Evolutionary conservation across 2,888 invertebrate species (phyloP).

Genomic region (Chaitophorus viminalis): DNA sequence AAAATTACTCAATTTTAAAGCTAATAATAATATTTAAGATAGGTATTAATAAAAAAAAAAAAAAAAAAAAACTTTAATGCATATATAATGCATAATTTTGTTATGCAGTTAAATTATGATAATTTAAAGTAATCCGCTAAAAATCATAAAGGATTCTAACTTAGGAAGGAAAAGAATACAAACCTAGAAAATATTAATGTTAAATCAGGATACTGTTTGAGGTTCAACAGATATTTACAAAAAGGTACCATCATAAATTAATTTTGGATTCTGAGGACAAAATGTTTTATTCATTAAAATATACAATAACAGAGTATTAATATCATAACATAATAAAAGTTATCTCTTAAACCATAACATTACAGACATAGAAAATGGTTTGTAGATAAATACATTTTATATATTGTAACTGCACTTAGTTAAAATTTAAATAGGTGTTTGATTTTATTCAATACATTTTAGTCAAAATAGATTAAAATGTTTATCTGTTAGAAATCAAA

Average conservation of each 20-base stretch:
- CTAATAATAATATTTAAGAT: constrained; percentile 12
- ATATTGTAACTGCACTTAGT: not conserved
- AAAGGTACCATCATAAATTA: constrained; percentile 31
- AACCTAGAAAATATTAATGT: constrained; percentile 52
- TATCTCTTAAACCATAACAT: too few relatives aligned
- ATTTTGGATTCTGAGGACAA: constrained; percentile 47
- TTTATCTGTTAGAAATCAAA: not conserved
- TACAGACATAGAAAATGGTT: not conserved
- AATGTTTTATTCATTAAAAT: constrained; percentile 45
- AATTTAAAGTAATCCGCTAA: not conserved
- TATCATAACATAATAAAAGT: too few relatives aligned
- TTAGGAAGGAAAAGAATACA: constrained; percentile 38
- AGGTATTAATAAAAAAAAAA: not conserved
- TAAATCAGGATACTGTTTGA: constrained; percentile 44
- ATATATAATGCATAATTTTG: not conserved
- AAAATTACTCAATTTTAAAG: not conserved
- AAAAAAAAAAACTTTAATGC: too few relatives aligned
- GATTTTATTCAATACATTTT: not conserved
- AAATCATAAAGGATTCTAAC: constrained; percentile 7
- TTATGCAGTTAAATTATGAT: not conserved
- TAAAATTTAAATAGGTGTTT: not conserved
- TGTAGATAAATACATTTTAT: not conserved
- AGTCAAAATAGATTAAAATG: not conserved
- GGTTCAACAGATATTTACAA: constrained; percentile 49
- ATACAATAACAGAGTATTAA: not conserved